Evolutionary conservation across 1,140 invertebrate species (phyloP).

Genomic region (Drosophila miranda): DNA sequence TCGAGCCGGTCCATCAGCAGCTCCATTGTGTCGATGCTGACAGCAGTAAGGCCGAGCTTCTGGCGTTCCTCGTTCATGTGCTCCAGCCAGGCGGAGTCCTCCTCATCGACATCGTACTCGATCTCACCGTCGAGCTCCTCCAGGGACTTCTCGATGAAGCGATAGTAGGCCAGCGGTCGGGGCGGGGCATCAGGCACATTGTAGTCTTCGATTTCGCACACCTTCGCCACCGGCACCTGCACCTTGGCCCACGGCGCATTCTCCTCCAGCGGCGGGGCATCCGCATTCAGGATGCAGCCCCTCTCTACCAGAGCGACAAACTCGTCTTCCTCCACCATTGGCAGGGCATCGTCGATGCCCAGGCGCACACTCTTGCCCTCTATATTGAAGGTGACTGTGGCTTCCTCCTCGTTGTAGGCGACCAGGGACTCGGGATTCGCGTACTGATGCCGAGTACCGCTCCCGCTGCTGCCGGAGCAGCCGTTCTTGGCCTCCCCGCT

Average conservation of each 20-base stretch:
- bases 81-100: conserved; percentile 96
- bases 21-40: conserved; percentile 95
- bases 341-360: conserved; percentile 85
- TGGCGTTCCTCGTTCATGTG: conserved; percentile 92
- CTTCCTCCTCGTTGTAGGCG: conserved; percentile 84
- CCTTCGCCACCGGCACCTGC: conserved; percentile 92
- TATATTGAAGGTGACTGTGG: conserved; percentile 92
- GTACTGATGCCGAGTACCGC: conserved; percentile 41
- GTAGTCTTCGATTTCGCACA: conserved; percentile 90
- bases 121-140: conserved; percentile 97
- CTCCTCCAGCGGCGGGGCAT: conserved; percentile 84
- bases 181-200: conserved; percentile 90
- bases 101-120: conserved; percentile 99
- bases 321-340: conserved; percentile 86
- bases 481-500: conserved; percentile 27
- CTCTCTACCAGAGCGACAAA: conserved; percentile 83
- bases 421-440: conserved; percentile 82
- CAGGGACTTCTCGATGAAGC: conserved; percentile 96
- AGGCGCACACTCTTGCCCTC: conserved; percentile 87
- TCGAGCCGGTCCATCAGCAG: conserved; percentile 97
- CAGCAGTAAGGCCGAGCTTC: conserved; percentile 86
- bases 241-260: conserved; percentile 84
- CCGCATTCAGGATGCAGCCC: conserved; percentile 83
- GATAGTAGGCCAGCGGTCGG: conserved; percentile 90
- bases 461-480: conserved; percentile 34